Percentiles rank a stretch among this genome's conserved stretches.
Evolutionary conservation across 2,797 vertebrate genomes (phyloP).

Genomic region (Margarornis squamiger): DNA sequence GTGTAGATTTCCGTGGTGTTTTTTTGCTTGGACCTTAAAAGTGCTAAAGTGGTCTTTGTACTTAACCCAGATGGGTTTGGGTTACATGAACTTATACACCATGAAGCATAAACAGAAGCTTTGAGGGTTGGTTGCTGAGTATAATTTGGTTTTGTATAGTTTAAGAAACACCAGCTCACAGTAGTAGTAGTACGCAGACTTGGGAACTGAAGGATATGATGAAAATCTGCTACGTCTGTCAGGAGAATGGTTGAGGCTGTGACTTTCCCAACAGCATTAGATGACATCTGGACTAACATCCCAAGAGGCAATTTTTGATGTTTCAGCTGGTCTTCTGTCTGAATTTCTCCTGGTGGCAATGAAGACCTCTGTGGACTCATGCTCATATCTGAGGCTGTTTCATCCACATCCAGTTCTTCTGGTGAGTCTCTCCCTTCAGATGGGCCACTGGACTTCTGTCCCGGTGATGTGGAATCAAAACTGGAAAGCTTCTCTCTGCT

Average conservation of each 20-base stretch:
- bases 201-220: conserved; percentile 91
- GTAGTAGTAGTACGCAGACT: conserved; percentile 91
- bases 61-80: conserved; percentile 94
- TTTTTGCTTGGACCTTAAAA: conserved; percentile 93
- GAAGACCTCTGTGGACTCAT: conserved; percentile 86
- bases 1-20: conserved; percentile 85
- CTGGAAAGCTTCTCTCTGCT: conserved; percentile 78
- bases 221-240: conserved; percentile 85
- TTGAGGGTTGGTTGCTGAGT: conserved; percentile 80
- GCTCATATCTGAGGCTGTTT: conserved; percentile 82
- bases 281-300: conserved; percentile 85
- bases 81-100: conserved; percentile 94
- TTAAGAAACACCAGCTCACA: conserved; percentile 98
- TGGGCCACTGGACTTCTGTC: conserved; percentile 86
- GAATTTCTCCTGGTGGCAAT: conserved; percentile 77
- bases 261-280: conserved; percentile 76
- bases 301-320: conserved; percentile 79
- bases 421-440: conserved; percentile 86
- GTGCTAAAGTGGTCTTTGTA: conserved; percentile 92
- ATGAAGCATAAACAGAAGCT: conserved; percentile 92
- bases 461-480: conserved; percentile 84
- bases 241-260: conserved; percentile 81
- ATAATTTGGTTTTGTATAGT: conserved; percentile 94
- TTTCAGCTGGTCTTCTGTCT: conserved; percentile 72
- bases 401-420: conserved; percentile 90